A percentile compares a stretch with the other conserved stretches of the same genome.
Evolutionary conservation across 2,113 vertebrate genomes (phyloP).

Genomic region (Asarcornis scutulata): DNA sequence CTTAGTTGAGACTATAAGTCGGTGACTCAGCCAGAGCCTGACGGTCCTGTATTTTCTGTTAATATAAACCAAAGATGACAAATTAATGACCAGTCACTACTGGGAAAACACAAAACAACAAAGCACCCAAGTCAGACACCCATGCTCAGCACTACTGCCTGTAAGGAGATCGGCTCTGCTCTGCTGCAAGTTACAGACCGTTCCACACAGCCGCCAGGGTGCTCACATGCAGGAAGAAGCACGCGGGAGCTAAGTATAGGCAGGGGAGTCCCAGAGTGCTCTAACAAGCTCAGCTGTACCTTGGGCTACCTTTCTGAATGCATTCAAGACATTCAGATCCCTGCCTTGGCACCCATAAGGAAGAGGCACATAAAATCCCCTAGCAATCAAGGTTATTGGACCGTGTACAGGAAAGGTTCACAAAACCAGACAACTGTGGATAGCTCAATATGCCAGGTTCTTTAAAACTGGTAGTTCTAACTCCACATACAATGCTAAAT

Average conservation of each 20-base stretch:
- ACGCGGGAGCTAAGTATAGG: background rate
- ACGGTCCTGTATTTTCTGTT: background rate
- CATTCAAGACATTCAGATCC: background rate
- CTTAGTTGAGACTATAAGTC: background rate
- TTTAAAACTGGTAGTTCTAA: background rate
- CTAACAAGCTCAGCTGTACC: background rate
- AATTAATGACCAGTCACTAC: background rate
- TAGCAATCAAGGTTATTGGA: background rate
- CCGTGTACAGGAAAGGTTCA: background rate
- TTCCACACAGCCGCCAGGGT: background rate
- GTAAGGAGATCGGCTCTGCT: background rate
- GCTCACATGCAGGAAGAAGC: background rate
- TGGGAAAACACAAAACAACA: background rate
- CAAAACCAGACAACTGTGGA: background rate
- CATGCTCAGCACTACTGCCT: background rate
- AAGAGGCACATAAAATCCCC: background rate
- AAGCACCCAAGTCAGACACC: background rate
- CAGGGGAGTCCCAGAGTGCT: background rate
- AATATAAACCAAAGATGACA: background rate
- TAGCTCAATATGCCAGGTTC: background rate
- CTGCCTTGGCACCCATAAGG: background rate
- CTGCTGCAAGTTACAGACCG: background rate
- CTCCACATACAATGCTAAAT: background rate
- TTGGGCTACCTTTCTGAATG: background rate
- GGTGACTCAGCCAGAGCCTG: background rate